Evolutionary conservation across 2,797 vertebrate genomes (phyloP), one percentile per base, ranked within the genome.

Genomic region (Mustela erminea): DNA sequence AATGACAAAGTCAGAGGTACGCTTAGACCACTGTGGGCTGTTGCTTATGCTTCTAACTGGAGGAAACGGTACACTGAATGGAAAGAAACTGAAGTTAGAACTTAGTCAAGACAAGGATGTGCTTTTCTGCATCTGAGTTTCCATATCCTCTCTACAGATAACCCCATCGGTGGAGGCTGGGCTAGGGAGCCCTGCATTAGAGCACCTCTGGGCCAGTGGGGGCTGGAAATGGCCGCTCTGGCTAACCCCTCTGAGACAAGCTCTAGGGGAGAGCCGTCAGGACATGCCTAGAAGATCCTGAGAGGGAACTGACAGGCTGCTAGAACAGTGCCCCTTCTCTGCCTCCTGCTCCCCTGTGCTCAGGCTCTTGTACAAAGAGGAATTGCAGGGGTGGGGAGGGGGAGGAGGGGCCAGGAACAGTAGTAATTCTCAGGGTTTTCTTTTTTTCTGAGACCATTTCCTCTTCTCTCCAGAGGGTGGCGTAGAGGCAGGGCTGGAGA

Each of bases 391-490:
- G 1, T 9, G 43, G 54, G 64, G 35, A 68, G 18, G 7, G 41
- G 41, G 9, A 4, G 2, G 66, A 21, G 27, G 43, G 72, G 2
- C 32, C n/a, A 77, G 13, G 60, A 17, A 70, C 20, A 10, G 35
- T 32, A 62, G 49, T 18, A 60, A 46, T 17, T 88, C 43, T 88
- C 90, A 74, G 84, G 35, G 35, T 78, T 60, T 60, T 60, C 25
- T 41, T 58, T 87, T 23, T 25, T 85, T 41, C 32, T 82, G 43
- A 18, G 11, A 68, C 82, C 72, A 89, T 18, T 96, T 95, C 85
- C 77, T 95, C 25, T 96, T 95, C 97, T 74, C 78, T 97, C 96
- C 95, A 97, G 96, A 78, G 25, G 93, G 93, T 97, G 96, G 96
- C 68, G 5, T 49, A 97, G 83, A 75, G 86, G 91, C 29, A 90